Evolutionary conservation across 2,888 invertebrate species (phyloP).

Genomic region (Amblyjoppa proteus): DNA sequence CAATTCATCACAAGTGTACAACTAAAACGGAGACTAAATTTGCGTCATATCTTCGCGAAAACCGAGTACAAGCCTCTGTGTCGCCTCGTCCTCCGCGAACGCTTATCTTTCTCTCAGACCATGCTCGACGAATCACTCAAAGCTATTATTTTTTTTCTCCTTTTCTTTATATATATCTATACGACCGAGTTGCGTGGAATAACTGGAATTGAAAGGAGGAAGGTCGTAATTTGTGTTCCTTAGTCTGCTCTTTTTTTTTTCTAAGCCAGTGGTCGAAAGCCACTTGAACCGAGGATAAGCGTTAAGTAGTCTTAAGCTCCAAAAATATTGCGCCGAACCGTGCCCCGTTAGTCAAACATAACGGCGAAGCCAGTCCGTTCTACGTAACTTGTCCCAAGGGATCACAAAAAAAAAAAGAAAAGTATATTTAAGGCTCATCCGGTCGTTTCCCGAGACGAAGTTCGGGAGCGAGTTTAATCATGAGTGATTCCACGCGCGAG

Average conservation of each 20-base stretch:
- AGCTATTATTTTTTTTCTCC: neutral
- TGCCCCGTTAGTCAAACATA: constrained; percentile 43
- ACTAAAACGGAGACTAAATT: constrained; percentile 62
- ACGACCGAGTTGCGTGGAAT: constrained; percentile 41
- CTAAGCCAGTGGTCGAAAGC: constrained; percentile 13
- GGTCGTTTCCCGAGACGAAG: neutral
- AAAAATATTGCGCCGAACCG: constrained; percentile 27
- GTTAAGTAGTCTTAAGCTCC: constrained; percentile 17
- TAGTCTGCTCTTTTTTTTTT: constrained; percentile 8
- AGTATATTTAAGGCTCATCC: neutral
- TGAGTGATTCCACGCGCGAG: neutral
- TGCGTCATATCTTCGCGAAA: constrained; percentile 47
- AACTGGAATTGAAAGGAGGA: constrained; percentile 42
- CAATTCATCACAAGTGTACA: constrained; percentile 65
- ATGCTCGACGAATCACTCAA: constrained; percentile 28
- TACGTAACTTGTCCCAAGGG: constrained; percentile 29
- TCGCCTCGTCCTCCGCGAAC: constrained; percentile 12
- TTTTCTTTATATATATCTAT: constrained; percentile 12
- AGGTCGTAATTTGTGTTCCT: neutral
- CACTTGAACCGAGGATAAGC: constrained; percentile 24
- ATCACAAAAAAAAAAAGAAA: constrained; percentile 32
- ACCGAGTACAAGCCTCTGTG: constrained; percentile 20
- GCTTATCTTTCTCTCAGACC: neutral
- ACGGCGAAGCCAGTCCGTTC: constrained; percentile 20
- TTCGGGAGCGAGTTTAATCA: neutral